phyloP scores from a whole-genome alignment of 2,113 vertebrate genomes.

The Pipra filicauda region DNA sequence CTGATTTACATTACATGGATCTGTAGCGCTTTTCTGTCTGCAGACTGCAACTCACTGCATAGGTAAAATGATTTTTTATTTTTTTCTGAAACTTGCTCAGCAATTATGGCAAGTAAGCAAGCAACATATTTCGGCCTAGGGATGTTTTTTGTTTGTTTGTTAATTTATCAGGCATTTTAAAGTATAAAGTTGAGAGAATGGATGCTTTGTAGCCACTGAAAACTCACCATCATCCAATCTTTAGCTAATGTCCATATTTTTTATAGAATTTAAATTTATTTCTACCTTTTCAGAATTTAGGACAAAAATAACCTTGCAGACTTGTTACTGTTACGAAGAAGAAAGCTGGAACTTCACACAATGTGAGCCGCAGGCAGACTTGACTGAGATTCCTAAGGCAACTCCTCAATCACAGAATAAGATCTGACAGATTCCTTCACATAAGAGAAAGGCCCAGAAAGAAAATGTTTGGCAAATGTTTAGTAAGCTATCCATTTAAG shows the following conservation, averaged over 20 bases:
- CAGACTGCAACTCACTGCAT: background rate
- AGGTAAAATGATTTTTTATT: background rate
- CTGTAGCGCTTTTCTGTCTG: background rate
- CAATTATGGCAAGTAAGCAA: background rate
- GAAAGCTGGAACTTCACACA: conserved; percentile 20
- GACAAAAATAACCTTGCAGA: conserved; percentile 21
- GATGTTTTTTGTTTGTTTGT: background rate
- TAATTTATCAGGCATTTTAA: background rate
- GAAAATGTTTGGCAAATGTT: conserved; percentile 42
- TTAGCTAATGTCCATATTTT: background rate
- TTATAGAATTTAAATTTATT: background rate
- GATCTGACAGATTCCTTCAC: conserved; percentile 59
- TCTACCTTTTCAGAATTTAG: conserved; percentile 29
- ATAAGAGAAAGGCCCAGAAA: conserved; percentile 36
- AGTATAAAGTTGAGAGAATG: background rate
- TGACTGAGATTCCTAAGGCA: conserved; percentile 50
- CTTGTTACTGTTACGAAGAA: conserved; percentile 34
- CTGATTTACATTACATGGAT: background rate
- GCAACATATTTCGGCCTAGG: background rate
- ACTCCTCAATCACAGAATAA: conserved; percentile 53
- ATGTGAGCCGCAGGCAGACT: conserved; percentile 21
- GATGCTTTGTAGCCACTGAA: background rate
- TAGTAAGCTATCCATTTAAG: conserved; percentile 31
- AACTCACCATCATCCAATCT: background rate
- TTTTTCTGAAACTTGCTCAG: background rate